Conservation (phyloP, 2,113 vertebrate species). For the Collichthys lucidus region DNA sequence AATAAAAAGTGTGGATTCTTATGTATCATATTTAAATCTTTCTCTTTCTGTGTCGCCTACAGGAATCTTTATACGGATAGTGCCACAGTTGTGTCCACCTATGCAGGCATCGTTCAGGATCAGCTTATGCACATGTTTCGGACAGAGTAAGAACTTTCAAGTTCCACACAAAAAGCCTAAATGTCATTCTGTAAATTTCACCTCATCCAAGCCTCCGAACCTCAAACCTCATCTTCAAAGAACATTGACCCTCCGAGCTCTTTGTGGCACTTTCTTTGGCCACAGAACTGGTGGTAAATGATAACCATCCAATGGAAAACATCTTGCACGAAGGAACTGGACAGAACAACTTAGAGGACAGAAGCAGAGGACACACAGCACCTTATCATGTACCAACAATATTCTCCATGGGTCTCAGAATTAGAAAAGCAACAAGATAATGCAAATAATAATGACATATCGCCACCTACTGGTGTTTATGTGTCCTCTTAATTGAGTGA, state of each 20-base stretch:
- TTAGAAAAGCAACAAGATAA: background rate
- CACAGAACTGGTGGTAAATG: conserved; percentile 16
- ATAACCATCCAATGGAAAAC: background rate
- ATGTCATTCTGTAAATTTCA: background rate
- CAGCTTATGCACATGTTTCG: conserved; percentile 77
- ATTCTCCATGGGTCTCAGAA: background rate
- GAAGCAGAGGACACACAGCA: conserved; percentile 5
- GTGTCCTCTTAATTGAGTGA: background rate
- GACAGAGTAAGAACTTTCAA: conserved; percentile 1
- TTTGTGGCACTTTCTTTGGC: background rate
- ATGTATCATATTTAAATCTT: background rate
- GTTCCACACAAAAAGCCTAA: background rate
- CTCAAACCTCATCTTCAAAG: conserved; percentile 12
- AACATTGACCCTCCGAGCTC: background rate
- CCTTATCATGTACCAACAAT: background rate
- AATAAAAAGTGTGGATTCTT: background rate
- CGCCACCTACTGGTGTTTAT: conserved; percentile 20
- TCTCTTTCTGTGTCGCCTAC: conserved; percentile 22
- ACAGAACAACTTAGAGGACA: conserved; percentile 6
- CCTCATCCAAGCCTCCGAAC: background rate
- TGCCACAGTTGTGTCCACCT: conserved; percentile 67
- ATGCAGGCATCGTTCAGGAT: conserved; percentile 72
- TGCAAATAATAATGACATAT: background rate
- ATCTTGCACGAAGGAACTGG: conserved; percentile 14
- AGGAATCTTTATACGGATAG: conserved; percentile 80